Evolutionary conservation across 1,140 invertebrate species (phyloP).

Genomic region (Zaprionus capensis): DNA sequence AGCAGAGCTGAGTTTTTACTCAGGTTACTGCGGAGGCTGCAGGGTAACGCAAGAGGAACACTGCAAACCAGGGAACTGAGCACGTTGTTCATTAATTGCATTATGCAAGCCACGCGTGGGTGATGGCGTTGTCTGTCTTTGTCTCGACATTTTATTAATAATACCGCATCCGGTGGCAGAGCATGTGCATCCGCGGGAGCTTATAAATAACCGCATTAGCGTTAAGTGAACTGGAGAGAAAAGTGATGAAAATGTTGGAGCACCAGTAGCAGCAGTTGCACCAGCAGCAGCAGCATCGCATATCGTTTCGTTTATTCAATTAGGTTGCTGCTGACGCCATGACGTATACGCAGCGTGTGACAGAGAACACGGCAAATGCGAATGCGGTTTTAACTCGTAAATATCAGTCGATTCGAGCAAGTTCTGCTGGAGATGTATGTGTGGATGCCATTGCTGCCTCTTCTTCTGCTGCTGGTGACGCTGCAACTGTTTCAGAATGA

Average conservation of each 20-base stretch:
- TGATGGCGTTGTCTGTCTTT: slow-evolving; percentile 12
- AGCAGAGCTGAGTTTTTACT: background rate
- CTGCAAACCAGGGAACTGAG: background rate
- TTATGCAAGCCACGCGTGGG: slow-evolving; percentile 48
- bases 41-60: background rate
- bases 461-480: background rate
- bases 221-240: background rate
- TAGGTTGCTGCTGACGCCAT: slow-evolving; percentile 6
- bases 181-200: slow-evolving; percentile 9
- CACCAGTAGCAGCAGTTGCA: slow-evolving; percentile 3
- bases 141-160: slow-evolving; percentile 36
- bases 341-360: slow-evolving; percentile 36
- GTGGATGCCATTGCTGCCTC: background rate
- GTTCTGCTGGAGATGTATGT: background rate
- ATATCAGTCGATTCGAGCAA: background rate
- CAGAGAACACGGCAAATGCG: slow-evolving; percentile 3
- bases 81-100: background rate
- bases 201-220: slow-evolving; percentile 28
- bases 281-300: slow-evolving; percentile 11
- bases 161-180: background rate
- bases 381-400: slow-evolving; percentile 11
- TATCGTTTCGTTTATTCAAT: slow-evolving; percentile 14
- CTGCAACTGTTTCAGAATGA: slow-evolving; percentile 27
- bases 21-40: too few species aligned
- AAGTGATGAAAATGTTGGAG: background rate